Evolutionary conservation across 1,140 invertebrate species (phyloP), one percentile per base, ranked within the genome.

Genomic region (Grapholita molesta): DNA sequence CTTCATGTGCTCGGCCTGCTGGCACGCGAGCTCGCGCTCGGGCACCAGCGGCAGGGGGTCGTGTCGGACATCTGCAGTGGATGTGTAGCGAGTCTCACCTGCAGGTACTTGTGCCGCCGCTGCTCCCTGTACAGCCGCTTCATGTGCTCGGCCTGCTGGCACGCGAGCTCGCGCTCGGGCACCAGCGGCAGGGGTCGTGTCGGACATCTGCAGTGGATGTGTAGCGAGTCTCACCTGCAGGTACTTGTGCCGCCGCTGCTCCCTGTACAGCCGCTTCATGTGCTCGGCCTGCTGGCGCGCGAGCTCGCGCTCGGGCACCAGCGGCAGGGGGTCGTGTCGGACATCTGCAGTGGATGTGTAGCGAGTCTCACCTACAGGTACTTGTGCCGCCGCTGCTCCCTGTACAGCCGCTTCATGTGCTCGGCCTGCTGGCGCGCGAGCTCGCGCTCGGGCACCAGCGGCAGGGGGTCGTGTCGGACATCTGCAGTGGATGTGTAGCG

Each of bases 211-310:
- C 15, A 11, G 9, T 42, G 38, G 11, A 42, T 42, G n/a, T n/a
- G n/a, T n/a, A n/a, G n/a, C n/a, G n/a, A n/a, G 1, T 67, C 84
- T 85, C 74, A 94, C 93, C 92, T 97, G 96, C 74, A 98, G 8
- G 42, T 48, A 48, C 18, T 48, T 48, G 42, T 48, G 42, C 42
- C 42, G 18, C 42, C 42, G n/a, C 42, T 48, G 42, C 42, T 48
- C 42, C 15, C 42, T 18, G 18, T 48, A 48, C 42, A 35, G 33
- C 33, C 33, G 33, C 33, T 35, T 35, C 33, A 35, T 35, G 33
- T 35, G 33, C 33, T 35, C 33, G 33, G 33, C 33, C 33, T 35
- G 33, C 9, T 35, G 5, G 11, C 28, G 28, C 3, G 28, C 28
- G 28, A 30, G 28, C 28, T 30, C 28, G 28, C 33, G 33, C 33